Percentiles rank a stretch among this genome's conserved stretches.
Conservation (phyloP, 2,888 invertebrate genomes). For the Anthophora plumipes region DNA sequence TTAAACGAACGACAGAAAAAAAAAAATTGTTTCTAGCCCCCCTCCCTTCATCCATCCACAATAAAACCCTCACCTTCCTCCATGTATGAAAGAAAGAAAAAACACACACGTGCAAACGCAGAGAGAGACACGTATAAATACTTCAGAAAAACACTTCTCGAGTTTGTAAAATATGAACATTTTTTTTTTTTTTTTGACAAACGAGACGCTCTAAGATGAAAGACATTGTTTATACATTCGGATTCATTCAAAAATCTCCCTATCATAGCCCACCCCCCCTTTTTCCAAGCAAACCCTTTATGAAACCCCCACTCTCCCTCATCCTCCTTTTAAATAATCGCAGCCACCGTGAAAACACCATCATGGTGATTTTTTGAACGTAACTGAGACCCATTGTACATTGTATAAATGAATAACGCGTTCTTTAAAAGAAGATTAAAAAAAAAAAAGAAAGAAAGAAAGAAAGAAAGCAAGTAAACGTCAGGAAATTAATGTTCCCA, state of each 20-base stretch:
- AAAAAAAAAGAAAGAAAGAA: slow-evolving; percentile 1
- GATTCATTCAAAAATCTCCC: slow-evolving; percentile 38
- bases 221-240: slow-evolving; percentile 60
- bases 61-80: too few species aligned
- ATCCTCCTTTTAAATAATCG: slow-evolving; percentile 50
- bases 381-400: slow-evolving; percentile 82
- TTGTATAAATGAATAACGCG: slow-evolving; percentile 82
- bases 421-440: slow-evolving; percentile 41
- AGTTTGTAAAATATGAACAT: slow-evolving; percentile 77
- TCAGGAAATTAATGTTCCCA: slow-evolving; percentile 63
- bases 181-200: too few species aligned
- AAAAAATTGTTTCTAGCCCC: slow-evolving; percentile 11
- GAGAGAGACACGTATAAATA: too few species aligned
- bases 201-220: slow-evolving; percentile 69
- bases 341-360: slow-evolving; percentile 66
- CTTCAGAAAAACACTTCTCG: slow-evolving; percentile 48
- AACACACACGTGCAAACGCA: slow-evolving; percentile 5
- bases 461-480: slow-evolving; percentile 36
- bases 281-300: neutral
- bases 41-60: neutral
- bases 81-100: too few species aligned
- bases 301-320: neutral
- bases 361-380: slow-evolving; percentile 79
- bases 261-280: too few species aligned
- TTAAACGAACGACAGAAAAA: neutral